These are phyloP conservation scores for Sebastes steindachneri DNA, from an alignment of 2,797 vertebrate genomes.

Conservation along the genomic window DNA sequence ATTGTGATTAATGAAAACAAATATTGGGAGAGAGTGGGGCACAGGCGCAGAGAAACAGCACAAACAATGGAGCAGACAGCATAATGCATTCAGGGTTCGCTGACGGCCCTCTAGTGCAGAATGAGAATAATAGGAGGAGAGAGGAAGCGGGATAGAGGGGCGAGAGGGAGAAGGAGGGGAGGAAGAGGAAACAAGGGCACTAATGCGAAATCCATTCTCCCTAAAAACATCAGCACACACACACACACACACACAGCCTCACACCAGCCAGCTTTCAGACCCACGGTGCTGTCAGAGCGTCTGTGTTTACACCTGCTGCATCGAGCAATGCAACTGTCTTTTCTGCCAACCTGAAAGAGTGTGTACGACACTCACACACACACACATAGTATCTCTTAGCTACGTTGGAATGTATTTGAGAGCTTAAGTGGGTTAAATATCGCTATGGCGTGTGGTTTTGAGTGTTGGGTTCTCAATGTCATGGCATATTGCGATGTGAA, in stretches of 20 bases:
- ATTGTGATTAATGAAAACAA: slow-evolving; percentile 94
- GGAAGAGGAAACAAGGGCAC: slow-evolving; percentile 64
- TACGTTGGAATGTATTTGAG: not conserved
- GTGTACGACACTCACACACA: not conserved
- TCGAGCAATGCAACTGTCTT: slow-evolving; percentile 19
- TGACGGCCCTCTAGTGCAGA: slow-evolving; percentile 78
- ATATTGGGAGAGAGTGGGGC: slow-evolving; percentile 84
- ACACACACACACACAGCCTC: slow-evolving; percentile 6
- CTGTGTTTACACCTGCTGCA: slow-evolving; percentile 55
- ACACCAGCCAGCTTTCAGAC: slow-evolving; percentile 43
- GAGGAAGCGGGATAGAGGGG: slow-evolving; percentile 60
- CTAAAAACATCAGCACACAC: slow-evolving; percentile 42
- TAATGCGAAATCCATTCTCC: slow-evolving; percentile 74
- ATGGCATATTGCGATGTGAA: slow-evolving; percentile 3
- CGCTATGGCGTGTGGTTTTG: not conserved
- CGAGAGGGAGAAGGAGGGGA: slow-evolving; percentile 43
- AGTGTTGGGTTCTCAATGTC: slow-evolving; percentile 20
- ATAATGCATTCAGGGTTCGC: slow-evolving; percentile 77
- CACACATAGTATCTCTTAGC: not conserved
- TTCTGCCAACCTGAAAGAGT: slow-evolving; percentile 1
- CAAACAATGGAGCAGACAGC: slow-evolving; percentile 81
- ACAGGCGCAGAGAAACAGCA: slow-evolving; percentile 73
- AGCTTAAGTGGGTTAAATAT: slow-evolving; percentile 25
- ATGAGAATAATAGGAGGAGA: slow-evolving; percentile 77
- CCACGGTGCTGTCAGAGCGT: slow-evolving; percentile 76